Conservation (phyloP, 2,888 invertebrate species). For the Dryomyza anilis region DNA sequence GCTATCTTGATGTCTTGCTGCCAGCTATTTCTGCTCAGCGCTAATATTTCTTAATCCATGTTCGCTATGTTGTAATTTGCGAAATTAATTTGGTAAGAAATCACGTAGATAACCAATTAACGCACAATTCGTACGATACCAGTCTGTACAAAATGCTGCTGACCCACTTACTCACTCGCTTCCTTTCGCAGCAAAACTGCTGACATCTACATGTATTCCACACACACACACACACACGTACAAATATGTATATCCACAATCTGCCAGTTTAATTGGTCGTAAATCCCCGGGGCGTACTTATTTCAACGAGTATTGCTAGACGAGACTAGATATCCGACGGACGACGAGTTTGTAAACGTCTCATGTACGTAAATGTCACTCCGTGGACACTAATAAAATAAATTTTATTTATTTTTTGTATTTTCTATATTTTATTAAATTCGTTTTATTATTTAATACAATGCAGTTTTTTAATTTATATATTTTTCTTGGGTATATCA, state of each 20-base stretch:
- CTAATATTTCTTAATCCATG: constrained; percentile 3
- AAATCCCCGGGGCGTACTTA: constrained; percentile 36
- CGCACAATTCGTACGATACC: constrained; percentile 24
- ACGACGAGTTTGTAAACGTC: too few relatives aligned
- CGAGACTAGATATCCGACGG: too few relatives aligned
- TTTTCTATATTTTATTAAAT: neutral
- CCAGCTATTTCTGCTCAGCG: neutral
- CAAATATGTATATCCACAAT: constrained; percentile 18
- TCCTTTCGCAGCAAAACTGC: neutral
- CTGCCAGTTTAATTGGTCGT: constrained; percentile 40
- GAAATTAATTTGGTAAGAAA: constrained; percentile 58
- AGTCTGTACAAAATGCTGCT: neutral
- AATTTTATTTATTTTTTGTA: constrained; percentile 8
- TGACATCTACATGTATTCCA: constrained; percentile 10
- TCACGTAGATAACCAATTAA: constrained; percentile 59
- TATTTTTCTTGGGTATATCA: too few relatives aligned
- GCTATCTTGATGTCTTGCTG: neutral
- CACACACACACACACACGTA: constrained; percentile 3
- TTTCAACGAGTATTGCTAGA: too few relatives aligned
- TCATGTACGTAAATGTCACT: constrained; percentile 6
- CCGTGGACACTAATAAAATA: constrained; percentile 10
- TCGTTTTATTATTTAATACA: neutral
- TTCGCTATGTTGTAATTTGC: constrained; percentile 45
- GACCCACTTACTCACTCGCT: neutral
- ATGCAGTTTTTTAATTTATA: too few relatives aligned